Conservation (phyloP, 37 sponge, comb jelly and placozoan species). For the Amphimedon queenslandica region DNA sequence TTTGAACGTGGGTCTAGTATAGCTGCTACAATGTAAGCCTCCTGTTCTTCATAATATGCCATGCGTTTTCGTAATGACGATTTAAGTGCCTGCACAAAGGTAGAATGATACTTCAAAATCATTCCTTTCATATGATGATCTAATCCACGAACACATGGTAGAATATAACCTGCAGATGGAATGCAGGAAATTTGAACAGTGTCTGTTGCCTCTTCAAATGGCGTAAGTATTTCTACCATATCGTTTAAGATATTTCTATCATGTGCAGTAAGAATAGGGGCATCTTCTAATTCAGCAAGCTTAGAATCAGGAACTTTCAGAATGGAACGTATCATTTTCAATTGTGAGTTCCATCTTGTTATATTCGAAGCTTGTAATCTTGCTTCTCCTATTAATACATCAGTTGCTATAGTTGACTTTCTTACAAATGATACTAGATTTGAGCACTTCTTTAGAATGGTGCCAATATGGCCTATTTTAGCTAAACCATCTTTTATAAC, state of each 20-base stretch:
- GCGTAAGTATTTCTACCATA: conserved; percentile 8
- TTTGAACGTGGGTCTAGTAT: conserved; percentile 8
- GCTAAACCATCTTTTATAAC: conserved; percentile 16
- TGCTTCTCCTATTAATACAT: no score
- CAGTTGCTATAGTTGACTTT: no score
- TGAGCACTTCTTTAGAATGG: background rate
- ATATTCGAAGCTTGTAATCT: no score
- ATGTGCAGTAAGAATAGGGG: no score
- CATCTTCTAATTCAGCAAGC: no score
- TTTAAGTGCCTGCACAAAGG: background rate
- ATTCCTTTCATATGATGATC: background rate
- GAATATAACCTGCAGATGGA: conserved; percentile 1
- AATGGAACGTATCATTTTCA: no score
- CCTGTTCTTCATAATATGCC: background rate
- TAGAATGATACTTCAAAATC: background rate
- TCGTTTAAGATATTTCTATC: no score
- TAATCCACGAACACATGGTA: conserved; percentile 9
- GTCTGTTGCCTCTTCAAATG: conserved; percentile 22
- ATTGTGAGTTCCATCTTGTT: no score
- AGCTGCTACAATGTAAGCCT: background rate
- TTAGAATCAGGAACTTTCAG: no score
- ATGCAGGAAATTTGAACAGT: background rate
- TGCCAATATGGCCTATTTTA: background rate
- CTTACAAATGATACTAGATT: no score
- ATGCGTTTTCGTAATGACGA: background rate